A percentile compares a stretch with the other conserved stretches of the same genome.
Evolutionary conservation across 2,888 invertebrate species (phyloP).

Genomic region (Allophyes oxyacanthae): DNA sequence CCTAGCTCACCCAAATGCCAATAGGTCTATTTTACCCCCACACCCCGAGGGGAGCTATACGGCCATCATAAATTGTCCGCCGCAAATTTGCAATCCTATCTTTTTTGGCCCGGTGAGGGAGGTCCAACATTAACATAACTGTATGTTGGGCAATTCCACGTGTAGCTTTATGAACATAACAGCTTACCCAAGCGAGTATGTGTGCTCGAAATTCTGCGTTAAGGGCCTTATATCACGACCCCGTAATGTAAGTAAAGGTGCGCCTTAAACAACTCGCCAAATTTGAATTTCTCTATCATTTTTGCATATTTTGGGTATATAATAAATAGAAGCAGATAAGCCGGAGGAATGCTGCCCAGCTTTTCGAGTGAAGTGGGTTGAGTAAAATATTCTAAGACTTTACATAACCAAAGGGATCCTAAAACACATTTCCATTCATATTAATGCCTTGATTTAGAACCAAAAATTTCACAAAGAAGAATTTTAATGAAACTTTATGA

Average conservation of each 20-base stretch:
- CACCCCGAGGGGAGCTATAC: slow-evolving; percentile 79
- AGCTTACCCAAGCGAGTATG: slow-evolving; percentile 61
- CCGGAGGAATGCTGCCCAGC: slow-evolving; percentile 28
- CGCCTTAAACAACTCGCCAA: slow-evolving; percentile 48
- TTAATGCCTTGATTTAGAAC: slow-evolving; percentile 59
- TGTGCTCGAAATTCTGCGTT: slow-evolving; percentile 62
- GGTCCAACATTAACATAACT: slow-evolving; percentile 86
- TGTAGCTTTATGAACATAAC: slow-evolving; percentile 80
- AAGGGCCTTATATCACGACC: slow-evolving; percentile 58
- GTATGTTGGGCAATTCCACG: slow-evolving; percentile 81
- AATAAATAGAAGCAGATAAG: slow-evolving; percentile 48
- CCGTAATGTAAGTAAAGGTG: slow-evolving; percentile 53
- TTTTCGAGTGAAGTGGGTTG: slow-evolving; percentile 27
- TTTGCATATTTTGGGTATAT: slow-evolving; percentile 52
- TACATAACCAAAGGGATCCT: slow-evolving; percentile 25
- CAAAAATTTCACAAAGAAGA: slow-evolving; percentile 66
- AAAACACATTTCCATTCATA: slow-evolving; percentile 53
- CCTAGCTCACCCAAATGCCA: slow-evolving; percentile 85
- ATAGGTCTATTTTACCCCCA: slow-evolving; percentile 84
- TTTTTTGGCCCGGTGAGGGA: slow-evolving; percentile 83
- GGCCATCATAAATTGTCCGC: slow-evolving; percentile 87
- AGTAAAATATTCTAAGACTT: slow-evolving; percentile 26
- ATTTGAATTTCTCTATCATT: slow-evolving; percentile 58
- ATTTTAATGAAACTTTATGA: slow-evolving; percentile 70
- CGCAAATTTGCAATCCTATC: slow-evolving; percentile 89